Percentiles rank a stretch among this genome's conserved stretches.
These are phyloP conservation scores for Hybos culiciformis DNA, from an alignment of 2,888 invertebrate species.

Conservation along the genomic window DNA sequence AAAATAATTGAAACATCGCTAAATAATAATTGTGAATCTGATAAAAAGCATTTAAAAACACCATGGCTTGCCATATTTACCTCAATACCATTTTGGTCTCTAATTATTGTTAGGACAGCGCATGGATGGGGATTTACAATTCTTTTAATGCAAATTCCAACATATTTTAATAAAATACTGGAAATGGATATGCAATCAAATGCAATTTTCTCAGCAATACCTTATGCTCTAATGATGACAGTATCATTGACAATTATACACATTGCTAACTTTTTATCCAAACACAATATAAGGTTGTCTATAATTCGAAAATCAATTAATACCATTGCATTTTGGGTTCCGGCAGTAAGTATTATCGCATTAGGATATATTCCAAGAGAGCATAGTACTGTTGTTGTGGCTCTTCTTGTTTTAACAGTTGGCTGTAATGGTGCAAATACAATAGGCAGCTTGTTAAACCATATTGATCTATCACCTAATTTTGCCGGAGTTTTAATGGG, in stretches of 20 bases:
- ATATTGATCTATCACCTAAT: conserved; percentile 51
- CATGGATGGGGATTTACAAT: conserved; percentile 59
- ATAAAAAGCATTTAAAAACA: conserved; percentile 29
- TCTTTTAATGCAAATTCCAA: conserved; percentile 51
- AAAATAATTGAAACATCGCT: conserved; percentile 43
- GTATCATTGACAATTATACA: conserved; percentile 37
- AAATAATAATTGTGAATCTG: conserved; percentile 17
- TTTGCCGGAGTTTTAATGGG: conserved; percentile 55
- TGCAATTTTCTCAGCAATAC: conserved; percentile 37
- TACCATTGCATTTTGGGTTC: conserved; percentile 34
- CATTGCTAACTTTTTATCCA: conserved; percentile 34
- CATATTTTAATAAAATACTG: conserved; percentile 48
- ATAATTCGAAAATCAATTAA: conserved; percentile 23
- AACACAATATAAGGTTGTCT: conserved; percentile 24
- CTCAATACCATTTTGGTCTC: conserved; percentile 45
- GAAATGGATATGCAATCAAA: conserved; percentile 44
- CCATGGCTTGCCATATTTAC: conserved; percentile 50
- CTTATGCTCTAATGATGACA: conserved; percentile 40
- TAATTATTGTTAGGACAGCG: conserved; percentile 42
- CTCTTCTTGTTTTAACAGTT: conserved; percentile 42
- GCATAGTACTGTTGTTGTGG: conserved; percentile 34
- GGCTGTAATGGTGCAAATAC: conserved; percentile 31
- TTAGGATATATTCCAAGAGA: conserved; percentile 37
- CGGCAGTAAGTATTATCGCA: conserved; percentile 39
- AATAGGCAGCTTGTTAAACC: conserved; percentile 38